Base-by-base conservation (phyloP, 2,888 invertebrate species). In the Phortica okadai region DNA sequence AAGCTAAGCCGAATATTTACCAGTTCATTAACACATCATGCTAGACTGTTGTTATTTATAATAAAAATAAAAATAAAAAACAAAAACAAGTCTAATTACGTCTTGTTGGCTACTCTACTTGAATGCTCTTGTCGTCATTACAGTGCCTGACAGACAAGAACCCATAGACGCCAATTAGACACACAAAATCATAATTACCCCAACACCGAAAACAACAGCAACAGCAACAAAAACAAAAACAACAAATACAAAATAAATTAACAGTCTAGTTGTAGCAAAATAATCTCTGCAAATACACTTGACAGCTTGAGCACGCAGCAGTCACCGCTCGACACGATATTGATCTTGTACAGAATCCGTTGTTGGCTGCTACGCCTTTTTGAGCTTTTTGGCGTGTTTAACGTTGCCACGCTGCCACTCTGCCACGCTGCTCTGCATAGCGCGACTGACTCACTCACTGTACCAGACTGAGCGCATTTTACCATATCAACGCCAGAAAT, bases 261-360 rank as follows among this genome's bases (percentile, higher is more conserved):
- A 33, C 33, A 33, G 33, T 50, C 10, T 50, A 50, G 8, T 50
- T 50, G 50, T 14, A 50, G 50, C 4, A 8, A 50, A 50, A 50
- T 50, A 14, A 11, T 33, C 33, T 33, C 33, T 33, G n/a, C n/a
- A 56, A 16, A 56, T 67, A 78, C 81, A 82, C 83, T 86, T 87
- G 85, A 85, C 85, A 87, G 87, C 83, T 85, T 86, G 82, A 86
- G 88, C 85, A 85, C 85, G 87, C 87, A 88, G 82, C 82, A 84
- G 69, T 75, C 75, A 25, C n/a, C 45, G 62, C 62, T 50, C 66
- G 77, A 75, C 77, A 58, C 45, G 72, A 75, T 72, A 77, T 78
- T 74, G 80, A 82, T 84, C 76, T 78, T 59, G 74, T 80, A 50
- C 45, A 69, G 45, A n/a, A 45, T 45, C 69, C 45, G 45, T 69